Evolutionary conservation across 2,888 invertebrate genomes (phyloP), one percentile per base, ranked within the genome.

Genomic region (Apotomis capreana): DNA sequence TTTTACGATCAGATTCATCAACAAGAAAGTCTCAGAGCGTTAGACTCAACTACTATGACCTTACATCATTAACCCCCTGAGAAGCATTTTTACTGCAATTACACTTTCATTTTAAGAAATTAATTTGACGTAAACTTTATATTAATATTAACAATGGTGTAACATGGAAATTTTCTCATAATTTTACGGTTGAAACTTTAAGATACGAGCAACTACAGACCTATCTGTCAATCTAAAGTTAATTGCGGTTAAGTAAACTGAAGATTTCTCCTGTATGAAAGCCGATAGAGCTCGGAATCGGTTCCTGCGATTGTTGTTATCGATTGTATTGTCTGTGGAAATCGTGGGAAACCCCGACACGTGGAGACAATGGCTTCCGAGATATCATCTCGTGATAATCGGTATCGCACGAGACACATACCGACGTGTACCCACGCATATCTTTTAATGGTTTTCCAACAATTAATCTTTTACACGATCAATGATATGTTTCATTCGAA

Each of bases 311-410:
- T 77, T 75, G 75, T 79, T 75, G 76, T 76, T 79, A 87, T 84
- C 81, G 80, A 78, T 79, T 74, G 75, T 79, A 87, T 84, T 87
- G 81, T 78, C 76, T 73, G 82, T 85, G 79, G 89, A 90, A 90
- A 90, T 85, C 90, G 89, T 90, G 91, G 75, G 91, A 90, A 86
- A 77, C 68, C 74, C 61, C 70, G 49, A 79, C 81, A 80, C 78
- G 77, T 78, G 77, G 71, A 75, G 79, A 87, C 84, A 87, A 86
- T 86, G 77, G 77, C 12, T 68, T 64, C 49, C 69, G 74, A 54
- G 68, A 73, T 73, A 74, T 79, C 75, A 76, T 71, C 71, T 51
- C 57, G 51, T 51, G 77, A 68, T 72, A 68, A 79, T 79, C 76
- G 74, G 79, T 77, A 76, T 76, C 76, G 74, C 73, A 70, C 75